These are phyloP conservation scores for Sipha maydis DNA, from an alignment of 2,888 invertebrate genomes.

Conservation along the genomic window DNA sequence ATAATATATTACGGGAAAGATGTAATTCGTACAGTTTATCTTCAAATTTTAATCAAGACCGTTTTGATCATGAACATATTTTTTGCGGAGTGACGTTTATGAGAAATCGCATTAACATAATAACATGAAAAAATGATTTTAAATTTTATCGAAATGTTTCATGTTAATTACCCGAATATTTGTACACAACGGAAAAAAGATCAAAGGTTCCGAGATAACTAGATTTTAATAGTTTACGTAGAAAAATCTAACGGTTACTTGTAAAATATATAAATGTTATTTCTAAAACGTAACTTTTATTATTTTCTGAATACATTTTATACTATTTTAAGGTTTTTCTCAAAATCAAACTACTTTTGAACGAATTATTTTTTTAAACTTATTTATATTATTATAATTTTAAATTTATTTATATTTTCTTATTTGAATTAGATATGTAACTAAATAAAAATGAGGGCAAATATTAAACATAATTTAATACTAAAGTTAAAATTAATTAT, in stretches of 20 bases:
- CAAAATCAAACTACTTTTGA: too few relatives aligned
- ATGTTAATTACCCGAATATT: neutral
- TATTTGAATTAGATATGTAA: too few relatives aligned
- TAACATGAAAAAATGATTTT: neutral
- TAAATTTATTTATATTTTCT: too few relatives aligned
- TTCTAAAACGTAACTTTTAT: neutral
- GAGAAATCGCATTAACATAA: neutral
- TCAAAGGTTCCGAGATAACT: slow-evolving; percentile 3
- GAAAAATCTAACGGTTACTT: neutral
- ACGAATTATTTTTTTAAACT: neutral
- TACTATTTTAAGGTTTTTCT: neutral
- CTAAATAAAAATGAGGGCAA: too few relatives aligned
- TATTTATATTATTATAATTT: too few relatives aligned
- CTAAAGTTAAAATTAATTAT: too few relatives aligned
- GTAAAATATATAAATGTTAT: neutral
- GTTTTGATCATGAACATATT: too few relatives aligned
- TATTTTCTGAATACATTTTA: neutral
- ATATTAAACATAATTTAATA: too few relatives aligned
- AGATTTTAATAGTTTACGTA: neutral
- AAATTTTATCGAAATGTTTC: too few relatives aligned
- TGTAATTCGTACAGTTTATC: too few relatives aligned
- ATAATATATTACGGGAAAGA: too few relatives aligned
- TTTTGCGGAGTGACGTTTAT: neutral
- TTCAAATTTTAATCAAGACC: too few relatives aligned
- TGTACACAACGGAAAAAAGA: neutral